These are phyloP conservation scores for Apostichopus leukothele DNA, from an alignment of 53 echinoderm and acorn worm species.

Conservation along the genomic window DNA sequence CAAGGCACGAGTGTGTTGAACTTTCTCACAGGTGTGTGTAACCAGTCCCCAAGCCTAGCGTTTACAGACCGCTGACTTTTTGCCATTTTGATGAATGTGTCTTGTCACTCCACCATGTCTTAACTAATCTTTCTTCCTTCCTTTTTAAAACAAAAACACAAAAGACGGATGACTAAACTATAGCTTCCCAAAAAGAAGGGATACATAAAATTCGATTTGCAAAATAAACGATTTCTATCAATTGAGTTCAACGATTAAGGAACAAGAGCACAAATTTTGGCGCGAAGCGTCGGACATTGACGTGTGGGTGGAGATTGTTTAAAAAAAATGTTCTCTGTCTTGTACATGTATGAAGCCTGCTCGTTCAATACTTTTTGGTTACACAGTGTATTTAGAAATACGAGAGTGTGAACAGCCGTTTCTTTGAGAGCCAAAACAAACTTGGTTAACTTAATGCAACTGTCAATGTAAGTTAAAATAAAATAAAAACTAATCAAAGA, in stretches of 20 bases:
- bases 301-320: neutral
- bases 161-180: neutral
- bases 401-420: constrained; percentile 37
- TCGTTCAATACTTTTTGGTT: neutral
- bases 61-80: constrained; percentile 20
- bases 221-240: neutral
- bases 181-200: neutral
- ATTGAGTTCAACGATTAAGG: neutral
- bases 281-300: neutral
- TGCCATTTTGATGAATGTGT: constrained; percentile 5
- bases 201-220: neutral
- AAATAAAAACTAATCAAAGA: neutral
- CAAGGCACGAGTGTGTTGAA: neutral
- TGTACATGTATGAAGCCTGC: neutral
- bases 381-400: neutral
- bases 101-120: neutral
- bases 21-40: constrained; percentile 37
- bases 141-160: neutral
- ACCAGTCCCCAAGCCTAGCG: neutral
- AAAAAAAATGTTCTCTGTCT: neutral
- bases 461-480: neutral
- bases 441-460: neutral
- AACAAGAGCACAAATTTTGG: neutral
- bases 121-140: neutral
- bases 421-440: neutral